Evolutionary conservation across 2,113 vertebrate genomes (phyloP).

Genomic region (Microcebus lehilahytsara): DNA sequence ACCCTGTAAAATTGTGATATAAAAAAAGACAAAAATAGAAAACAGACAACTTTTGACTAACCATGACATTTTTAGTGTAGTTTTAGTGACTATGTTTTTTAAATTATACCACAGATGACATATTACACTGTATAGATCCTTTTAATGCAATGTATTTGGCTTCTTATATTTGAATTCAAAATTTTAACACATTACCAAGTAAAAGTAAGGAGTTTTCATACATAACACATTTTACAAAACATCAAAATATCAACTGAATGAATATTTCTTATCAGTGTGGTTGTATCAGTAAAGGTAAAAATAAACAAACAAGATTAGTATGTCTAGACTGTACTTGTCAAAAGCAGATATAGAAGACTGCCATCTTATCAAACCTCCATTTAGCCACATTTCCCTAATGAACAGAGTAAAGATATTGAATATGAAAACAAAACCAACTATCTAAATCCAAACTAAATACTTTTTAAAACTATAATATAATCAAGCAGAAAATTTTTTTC

Average conservation of each 20-base stretch:
- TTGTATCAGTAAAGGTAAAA: neutral
- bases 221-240: conserved; percentile 6
- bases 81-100: neutral
- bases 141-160: neutral
- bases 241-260: conserved; percentile 19
- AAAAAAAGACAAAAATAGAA: neutral
- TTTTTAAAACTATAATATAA: neutral
- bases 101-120: neutral
- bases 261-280: neutral
- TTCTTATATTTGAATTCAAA: conserved; percentile 22
- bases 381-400: neutral
- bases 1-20: too few relatives aligned
- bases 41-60: conserved; percentile 13
- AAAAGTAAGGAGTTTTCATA: neutral
- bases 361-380: neutral
- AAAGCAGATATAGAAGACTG: neutral
- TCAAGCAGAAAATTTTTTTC: neutral
- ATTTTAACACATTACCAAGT: neutral
- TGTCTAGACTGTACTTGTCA: neutral
- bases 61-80: neutral
- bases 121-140: neutral
- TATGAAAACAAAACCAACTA: neutral
- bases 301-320: conserved; percentile 25
- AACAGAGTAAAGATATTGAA: neutral
- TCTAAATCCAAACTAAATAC: neutral